Base-by-base conservation (phyloP, 2,797 vertebrate species). In the Microctenopoma steveboyesi region DNA sequence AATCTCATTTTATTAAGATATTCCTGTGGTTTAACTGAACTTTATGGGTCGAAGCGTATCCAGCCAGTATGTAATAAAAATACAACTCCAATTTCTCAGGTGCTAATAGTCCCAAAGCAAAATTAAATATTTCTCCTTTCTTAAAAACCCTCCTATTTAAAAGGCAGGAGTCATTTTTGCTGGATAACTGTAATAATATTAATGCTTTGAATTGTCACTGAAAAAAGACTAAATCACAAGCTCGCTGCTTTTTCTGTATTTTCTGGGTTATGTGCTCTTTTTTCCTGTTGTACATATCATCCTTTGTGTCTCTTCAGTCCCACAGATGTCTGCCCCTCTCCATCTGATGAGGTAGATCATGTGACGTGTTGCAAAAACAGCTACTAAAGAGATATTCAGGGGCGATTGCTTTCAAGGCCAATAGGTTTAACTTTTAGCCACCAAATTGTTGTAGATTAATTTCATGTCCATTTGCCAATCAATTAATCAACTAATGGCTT, bases 341-440 rank as follows among this genome's bases (percentile, higher is more conserved):
- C 73, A 57, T 85, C 67, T 74, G 79, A 61, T 67, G 28, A 53
- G 52, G 27, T 51, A 57, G 22, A 78, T 22, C 0, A 8, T 40
- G 61, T 28, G 65, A 66, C 16, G 37, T 8, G 0, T 39, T 51
- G 0, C n/a, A 58, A 47, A 30, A 40, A 16, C 52, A 63, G 45
- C 37, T 39, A 39, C 48, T 62, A 52, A 56, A 76, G 28, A 60
- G 22, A 74, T 68, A 35, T 28, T 53, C 52, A 52, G 4, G 28
- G 27, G 46, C 42, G 43, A 72, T n/a, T 54, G 15, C 47, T 72
- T 60, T 64, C 14, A 22, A 39, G 10, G 3, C 11, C 11, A 39
- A 12, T 10, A 11, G 4, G 52, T 39, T 74, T 2, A 45, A 45
- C 35, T 69, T 42, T 70, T 18, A 60, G 22, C 49, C 45, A 58